These are phyloP conservation scores for Antrozous pallidus DNA, from an alignment of 2,797 vertebrate genomes.

Conservation along the genomic window DNA sequence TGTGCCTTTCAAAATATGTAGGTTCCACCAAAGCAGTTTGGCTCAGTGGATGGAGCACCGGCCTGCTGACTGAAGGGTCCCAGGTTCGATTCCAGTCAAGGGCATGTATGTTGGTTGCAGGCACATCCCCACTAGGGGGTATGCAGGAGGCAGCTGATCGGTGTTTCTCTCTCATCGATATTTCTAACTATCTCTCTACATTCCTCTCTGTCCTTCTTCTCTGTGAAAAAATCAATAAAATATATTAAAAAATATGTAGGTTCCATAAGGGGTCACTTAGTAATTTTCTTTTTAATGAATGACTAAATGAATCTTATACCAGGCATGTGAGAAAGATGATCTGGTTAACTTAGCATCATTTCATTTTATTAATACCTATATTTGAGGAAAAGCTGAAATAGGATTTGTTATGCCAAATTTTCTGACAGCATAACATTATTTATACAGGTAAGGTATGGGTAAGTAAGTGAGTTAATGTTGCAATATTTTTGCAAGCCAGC, in stretches of 20 bases:
- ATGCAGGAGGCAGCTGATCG: no score
- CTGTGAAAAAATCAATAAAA: no score
- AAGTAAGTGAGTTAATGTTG: conserved; percentile 75
- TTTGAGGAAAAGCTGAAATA: conserved; percentile 56
- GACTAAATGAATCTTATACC: neutral
- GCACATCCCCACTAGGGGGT: no score
- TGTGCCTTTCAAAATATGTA: neutral
- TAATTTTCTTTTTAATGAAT: neutral
- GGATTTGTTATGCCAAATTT: conserved; percentile 37
- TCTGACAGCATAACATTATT: conserved; percentile 56
- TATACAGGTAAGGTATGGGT: conserved; percentile 65
- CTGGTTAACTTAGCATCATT: neutral
- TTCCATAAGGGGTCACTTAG: neutral
- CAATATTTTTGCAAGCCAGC: conserved; percentile 65
- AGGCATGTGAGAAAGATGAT: neutral
- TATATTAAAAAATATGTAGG: neutral
- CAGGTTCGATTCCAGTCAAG: no score
- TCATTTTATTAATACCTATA: conserved; percentile 48
- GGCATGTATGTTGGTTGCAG: no score
- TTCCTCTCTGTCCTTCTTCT: no score
- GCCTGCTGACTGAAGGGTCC: no score
- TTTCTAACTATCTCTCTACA: no score
- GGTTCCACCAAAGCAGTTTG: no score
- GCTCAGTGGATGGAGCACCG: no score
- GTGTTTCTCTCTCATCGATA: no score